Conservation (phyloP, 2,888 invertebrate species). For the Liodrosophila aerea region DNA sequence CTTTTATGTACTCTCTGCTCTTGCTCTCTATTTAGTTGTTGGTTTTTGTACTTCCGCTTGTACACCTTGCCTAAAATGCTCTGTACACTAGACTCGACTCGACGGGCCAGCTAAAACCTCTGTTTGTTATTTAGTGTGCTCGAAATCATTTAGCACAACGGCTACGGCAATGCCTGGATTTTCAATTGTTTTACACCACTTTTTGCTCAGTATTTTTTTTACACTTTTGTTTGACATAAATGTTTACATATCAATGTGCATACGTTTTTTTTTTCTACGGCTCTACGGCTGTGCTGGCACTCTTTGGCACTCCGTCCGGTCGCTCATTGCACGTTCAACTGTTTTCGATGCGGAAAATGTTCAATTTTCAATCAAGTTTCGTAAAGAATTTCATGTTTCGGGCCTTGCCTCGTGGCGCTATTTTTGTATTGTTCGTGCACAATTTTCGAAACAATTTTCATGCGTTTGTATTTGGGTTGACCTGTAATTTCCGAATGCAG, state of each 20-base stretch:
- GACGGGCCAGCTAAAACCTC: conserved; percentile 31
- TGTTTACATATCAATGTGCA: conserved; percentile 58
- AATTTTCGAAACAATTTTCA: conserved; percentile 66
- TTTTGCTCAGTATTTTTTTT: conserved; percentile 13
- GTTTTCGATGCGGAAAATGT: conserved; percentile 28
- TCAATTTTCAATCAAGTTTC: conserved; percentile 63
- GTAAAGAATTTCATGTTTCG: conserved; percentile 37
- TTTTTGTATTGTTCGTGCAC: conserved; percentile 58
- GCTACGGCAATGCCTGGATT: conserved; percentile 25
- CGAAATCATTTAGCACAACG: conserved; percentile 59
- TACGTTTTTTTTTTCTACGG: conserved; percentile 14
- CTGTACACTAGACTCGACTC: conserved; percentile 24
- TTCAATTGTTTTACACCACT: conserved; percentile 32
- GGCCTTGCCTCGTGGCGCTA: conserved; percentile 58
- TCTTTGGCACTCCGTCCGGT: conserved; percentile 31
- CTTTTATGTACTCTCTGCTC: not conserved
- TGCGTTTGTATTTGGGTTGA: conserved; percentile 25
- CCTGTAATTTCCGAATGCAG: not conserved
- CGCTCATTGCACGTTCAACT: conserved; percentile 38
- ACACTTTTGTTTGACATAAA: conserved; percentile 36
- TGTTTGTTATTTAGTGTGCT: conserved; percentile 64
- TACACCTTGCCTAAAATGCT: conserved; percentile 49
- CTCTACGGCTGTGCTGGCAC: conserved; percentile 18
- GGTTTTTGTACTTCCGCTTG: conserved; percentile 36
- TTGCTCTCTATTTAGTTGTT: conserved; percentile 20